These are phyloP conservation scores for Branchipolynoe longqiensis DNA, from an alignment of 2,888 invertebrate genomes.

Conservation along the genomic window DNA sequence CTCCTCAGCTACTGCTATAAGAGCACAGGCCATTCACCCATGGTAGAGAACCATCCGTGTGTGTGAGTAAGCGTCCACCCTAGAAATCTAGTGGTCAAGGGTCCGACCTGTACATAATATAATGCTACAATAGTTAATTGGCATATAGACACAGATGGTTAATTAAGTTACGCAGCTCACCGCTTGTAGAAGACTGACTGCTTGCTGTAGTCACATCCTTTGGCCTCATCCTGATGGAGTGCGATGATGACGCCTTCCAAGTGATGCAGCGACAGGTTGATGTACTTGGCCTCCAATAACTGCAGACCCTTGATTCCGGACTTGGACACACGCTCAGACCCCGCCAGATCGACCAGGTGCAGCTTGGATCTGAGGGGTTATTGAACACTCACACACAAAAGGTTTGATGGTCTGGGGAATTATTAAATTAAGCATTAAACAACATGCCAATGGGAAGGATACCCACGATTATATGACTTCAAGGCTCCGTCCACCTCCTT, in stretches of 20 bases:
- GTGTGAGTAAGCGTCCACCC: too few species aligned
- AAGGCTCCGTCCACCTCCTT: too few species aligned
- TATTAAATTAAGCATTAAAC: background rate
- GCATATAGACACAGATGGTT: too few species aligned
- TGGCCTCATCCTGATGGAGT: conserved; percentile 72
- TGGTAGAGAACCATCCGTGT: too few species aligned
- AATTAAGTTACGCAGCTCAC: too few species aligned
- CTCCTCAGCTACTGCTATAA: too few species aligned
- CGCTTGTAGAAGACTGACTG: conserved; percentile 40
- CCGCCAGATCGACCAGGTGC: conserved; percentile 80
- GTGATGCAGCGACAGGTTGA: conserved; percentile 80
- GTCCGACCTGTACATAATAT: too few species aligned
- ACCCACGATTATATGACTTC: too few species aligned
- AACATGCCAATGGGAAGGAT: too few species aligned
- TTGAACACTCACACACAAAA: background rate
- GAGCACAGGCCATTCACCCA: too few species aligned
- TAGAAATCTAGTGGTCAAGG: too few species aligned
- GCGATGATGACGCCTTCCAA: conserved; percentile 79
- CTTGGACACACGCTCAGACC: conserved; percentile 79
- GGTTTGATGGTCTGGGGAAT: background rate
- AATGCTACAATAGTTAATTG: too few species aligned
- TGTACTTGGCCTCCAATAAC: conserved; percentile 78
- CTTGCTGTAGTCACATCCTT: conserved; percentile 16
- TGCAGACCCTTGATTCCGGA: conserved; percentile 77
- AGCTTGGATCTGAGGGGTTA: conserved; percentile 76